Conservation (phyloP, 2,797 vertebrate genomes). For the Podarcis siculus region DNA sequence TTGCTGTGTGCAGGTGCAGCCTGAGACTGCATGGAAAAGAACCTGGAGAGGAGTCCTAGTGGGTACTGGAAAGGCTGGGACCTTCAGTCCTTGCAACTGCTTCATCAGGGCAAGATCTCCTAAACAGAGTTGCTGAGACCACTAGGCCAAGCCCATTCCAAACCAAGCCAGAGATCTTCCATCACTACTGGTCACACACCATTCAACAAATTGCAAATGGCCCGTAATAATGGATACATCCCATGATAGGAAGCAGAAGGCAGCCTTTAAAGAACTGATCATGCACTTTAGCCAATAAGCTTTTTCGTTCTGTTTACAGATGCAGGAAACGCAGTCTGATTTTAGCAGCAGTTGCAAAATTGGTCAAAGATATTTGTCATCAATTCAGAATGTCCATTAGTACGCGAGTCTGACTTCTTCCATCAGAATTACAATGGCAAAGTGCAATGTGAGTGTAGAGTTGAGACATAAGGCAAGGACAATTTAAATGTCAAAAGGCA, state of each 20-base stretch:
- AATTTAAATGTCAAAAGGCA: conserved; percentile 8
- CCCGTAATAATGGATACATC: not conserved
- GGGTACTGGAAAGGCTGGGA: too few species aligned
- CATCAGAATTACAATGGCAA: not conserved
- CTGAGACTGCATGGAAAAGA: too few species aligned
- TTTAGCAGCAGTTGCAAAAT: conserved; percentile 17
- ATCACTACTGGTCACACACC: not conserved
- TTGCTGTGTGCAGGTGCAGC: too few species aligned
- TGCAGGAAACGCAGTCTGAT: not conserved
- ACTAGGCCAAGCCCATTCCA: not conserved
- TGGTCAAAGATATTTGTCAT: not conserved
- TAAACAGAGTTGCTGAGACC: too few species aligned
- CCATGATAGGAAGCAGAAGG: not conserved
- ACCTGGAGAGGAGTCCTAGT: too few species aligned
- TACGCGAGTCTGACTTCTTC: not conserved
- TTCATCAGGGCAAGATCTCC: too few species aligned
- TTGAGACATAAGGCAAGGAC: not conserved
- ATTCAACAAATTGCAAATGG: not conserved
- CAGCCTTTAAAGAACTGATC: not conserved
- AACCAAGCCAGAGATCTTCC: not conserved
- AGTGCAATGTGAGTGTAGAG: not conserved
- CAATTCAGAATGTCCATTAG: not conserved
- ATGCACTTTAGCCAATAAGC: not conserved
- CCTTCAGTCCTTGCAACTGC: too few species aligned
- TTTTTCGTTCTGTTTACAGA: not conserved